Evolutionary conservation across 2,888 invertebrate genomes (phyloP), one percentile per base, ranked within the genome.

Genomic region (Tholera decimalis): DNA sequence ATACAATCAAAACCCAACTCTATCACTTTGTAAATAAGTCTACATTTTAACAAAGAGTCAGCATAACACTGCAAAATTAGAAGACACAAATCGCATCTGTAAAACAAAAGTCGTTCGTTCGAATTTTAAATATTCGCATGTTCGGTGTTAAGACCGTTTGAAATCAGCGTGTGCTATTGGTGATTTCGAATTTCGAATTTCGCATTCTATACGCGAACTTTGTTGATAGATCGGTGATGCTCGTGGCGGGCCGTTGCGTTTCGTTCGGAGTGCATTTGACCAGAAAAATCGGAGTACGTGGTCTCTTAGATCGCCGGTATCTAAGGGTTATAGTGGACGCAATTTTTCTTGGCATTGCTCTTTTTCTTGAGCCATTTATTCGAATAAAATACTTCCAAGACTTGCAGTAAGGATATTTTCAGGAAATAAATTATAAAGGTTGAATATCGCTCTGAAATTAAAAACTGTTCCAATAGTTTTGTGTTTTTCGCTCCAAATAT

Each of bases 191-290:
- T 72, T 75, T 80, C 76, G 55, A 72, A 93, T 92, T 94, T 93
- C 85, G 87, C 88, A 94, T 95, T 95, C 95, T 83, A 88, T 88
- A 83, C 93, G 93, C 93, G 92, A 89, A 82, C 83, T 63, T 72
- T 81, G 87, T 89, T 94, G 94, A 95, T 94, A 92, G 94, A 94
- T 94, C 92, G 92, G 87, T 89, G 91, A 93, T 90, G 91, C 88
- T 85, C 79, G 80, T 80, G 82, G 84, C 83, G 79, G 86, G 78
- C 82, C 86, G 82, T 84, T 85, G 85, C 85, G 85, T 85, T 85
- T 83, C 84, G 85, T 80, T 85, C 82, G 82, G 82, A 84, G 89
- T 90, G 89, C 89, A 91, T 91, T 93, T 94, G 94, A 92, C 93
- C 94, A 93, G 93, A 94, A 94, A 93, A 93, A 93, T 92, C 84